Conservation (phyloP, 2,113 vertebrate species). For the Pterocles burchelli region DNA sequence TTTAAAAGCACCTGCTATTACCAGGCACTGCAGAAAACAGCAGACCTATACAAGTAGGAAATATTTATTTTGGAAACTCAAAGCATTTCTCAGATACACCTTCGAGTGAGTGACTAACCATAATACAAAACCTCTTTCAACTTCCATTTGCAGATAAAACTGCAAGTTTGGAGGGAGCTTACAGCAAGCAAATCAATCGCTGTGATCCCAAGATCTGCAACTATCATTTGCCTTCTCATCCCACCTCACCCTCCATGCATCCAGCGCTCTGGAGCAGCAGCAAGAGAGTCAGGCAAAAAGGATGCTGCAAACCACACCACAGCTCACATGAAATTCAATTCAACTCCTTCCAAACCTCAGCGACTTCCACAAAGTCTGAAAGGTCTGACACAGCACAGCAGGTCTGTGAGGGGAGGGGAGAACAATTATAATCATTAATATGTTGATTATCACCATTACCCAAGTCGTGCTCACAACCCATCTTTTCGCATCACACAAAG, state of each 20-base stretch:
- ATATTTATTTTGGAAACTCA: neutral
- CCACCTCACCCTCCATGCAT: rapidly evolving
- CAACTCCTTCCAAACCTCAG: neutral
- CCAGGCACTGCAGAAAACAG: neutral
- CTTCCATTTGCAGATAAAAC: neutral
- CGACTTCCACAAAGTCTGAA: too few relatives aligned
- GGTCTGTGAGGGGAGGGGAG: rapidly evolving
- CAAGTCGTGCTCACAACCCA: neutral
- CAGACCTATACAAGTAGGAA: rapidly evolving
- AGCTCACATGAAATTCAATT: neutral
- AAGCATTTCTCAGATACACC: neutral
- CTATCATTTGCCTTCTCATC: neutral
- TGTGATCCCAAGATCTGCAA: neutral
- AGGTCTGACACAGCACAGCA: neutral
- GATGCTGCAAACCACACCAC: neutral
- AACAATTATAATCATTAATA: neutral
- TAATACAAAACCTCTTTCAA: neutral
- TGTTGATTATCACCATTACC: neutral
- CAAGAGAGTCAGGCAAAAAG: neutral
- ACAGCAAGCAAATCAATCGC: neutral
- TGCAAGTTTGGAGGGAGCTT: neutral
- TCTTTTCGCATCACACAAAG: neutral
- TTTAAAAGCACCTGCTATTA: neutral
- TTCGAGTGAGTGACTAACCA: neutral
- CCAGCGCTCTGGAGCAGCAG: neutral